These are phyloP conservation scores for Coronaproctus castanopsis DNA, from an alignment of 2,888 invertebrate genomes.

Conservation along the genomic window DNA sequence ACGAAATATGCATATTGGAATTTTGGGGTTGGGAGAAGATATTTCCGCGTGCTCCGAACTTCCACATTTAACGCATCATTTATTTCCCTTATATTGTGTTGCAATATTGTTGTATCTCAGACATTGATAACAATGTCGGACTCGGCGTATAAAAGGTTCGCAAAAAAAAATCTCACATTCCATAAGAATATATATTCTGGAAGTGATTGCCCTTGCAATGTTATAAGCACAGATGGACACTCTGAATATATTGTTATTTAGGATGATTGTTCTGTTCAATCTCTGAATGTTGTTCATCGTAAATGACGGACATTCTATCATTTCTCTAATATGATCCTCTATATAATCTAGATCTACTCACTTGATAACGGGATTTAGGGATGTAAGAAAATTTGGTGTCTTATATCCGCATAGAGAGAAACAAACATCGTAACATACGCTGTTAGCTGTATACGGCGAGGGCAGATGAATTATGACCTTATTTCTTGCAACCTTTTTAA, in stretches of 20 bases:
- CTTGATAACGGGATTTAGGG: background rate
- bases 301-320: background rate
- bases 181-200: background rate
- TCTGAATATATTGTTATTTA: background rate
- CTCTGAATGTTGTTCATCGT: background rate
- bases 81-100: background rate
- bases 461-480: no score
- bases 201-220: no score
- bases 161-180: background rate
- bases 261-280: no score
- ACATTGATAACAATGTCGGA: background rate
- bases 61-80: background rate
- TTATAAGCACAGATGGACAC: background rate
- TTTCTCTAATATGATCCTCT: background rate
- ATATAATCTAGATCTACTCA: background rate
- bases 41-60: background rate
- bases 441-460: no score
- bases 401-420: no score
- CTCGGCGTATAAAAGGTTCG: background rate
- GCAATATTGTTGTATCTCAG: background rate
- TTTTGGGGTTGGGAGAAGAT: background rate
- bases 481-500: no score
- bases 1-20: background rate
- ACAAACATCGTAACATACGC: no score
- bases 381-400: background rate